Conservation (phyloP, 2,888 invertebrate genomes). For the Saturnia pavonia region DNA sequence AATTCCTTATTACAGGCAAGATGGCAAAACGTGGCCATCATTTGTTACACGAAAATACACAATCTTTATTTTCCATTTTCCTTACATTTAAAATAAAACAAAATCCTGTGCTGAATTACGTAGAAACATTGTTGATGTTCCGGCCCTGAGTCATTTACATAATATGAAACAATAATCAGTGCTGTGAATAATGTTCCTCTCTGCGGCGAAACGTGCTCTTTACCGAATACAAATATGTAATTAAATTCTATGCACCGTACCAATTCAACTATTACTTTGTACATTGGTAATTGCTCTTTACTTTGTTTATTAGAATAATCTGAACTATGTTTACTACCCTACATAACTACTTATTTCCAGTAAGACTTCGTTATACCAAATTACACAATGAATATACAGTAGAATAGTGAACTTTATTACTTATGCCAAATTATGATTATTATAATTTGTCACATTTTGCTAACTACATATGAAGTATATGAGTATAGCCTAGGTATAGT, state of each 20-base stretch:
- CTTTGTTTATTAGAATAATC: constrained; percentile 7
- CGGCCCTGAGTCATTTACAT: constrained; percentile 22
- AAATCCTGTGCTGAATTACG: constrained; percentile 5
- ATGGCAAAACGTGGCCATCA: not conserved
- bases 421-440: too few species aligned
- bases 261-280: constrained; percentile 5
- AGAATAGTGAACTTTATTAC: too few species aligned
- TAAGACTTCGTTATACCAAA: not conserved
- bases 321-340: constrained; percentile 1
- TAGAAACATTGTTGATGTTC: constrained; percentile 18
- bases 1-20: too few species aligned
- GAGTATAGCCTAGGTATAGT: too few species aligned
- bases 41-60: not conserved
- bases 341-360: not conserved
- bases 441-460: too few species aligned
- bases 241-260: constrained; percentile 14
- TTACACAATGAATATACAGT: too few species aligned
- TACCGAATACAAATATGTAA: constrained; percentile 10
- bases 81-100: too few species aligned
- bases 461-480: too few species aligned
- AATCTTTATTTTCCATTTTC: too few species aligned
- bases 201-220: constrained; percentile 18
- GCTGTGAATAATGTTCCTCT: constrained; percentile 27
- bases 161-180: constrained; percentile 27
- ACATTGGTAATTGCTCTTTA: constrained; percentile 7